Base-by-base conservation (phyloP, 1,140 invertebrate genomes). In the Mizuhopecten yessoensis region DNA sequence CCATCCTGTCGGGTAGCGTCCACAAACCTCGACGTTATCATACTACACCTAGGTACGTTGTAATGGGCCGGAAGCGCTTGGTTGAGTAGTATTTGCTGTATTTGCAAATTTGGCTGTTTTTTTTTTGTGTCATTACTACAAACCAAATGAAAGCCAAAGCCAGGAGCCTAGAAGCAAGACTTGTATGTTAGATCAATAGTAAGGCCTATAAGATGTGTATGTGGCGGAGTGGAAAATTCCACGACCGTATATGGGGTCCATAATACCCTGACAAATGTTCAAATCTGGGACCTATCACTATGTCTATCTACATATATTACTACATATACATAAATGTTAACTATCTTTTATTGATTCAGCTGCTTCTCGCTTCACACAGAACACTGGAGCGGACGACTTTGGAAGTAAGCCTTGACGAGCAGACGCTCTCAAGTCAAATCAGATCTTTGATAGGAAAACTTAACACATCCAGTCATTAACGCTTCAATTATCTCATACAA, bases 291-390 rank as follows among this genome's bases (percentile, higher is more conserved):
- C 57, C n/a, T 75, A 75, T 75, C 57, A 75, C 57, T 75, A n/a
- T 75, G 57, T 75, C 57, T n/a, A 75, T 57, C 45, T 57, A 57
- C 45, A 57, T 57, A 57, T 57, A 57, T 57, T 75, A 75, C 57
- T 75, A 75, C 57, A 75, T 11, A 75, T 75, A 75, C 57, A 75
- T 75, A 75, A 75, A 75, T 29, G 57, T 75, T 75, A 75, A 75
- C 57, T 75, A 75, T 75, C 57, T 75, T 75, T 75, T 75, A 75
- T 75, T 75, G 57, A 75, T 75, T 75, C 3, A 75, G 57, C 57
- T n/a, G 36, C 13, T 13, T 39, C 36, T 75, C 57, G 3, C 2
- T 75, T 75, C 57, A 75, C 57, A 75, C 57, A 75, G 23, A 45
- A 20, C 42, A 45, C 17, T 75, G 23, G 20, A n/a, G n/a, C n/a